phyloP scores from a whole-genome alignment of 2,888 invertebrate species.

The Pachymerium ferrugineum region DNA sequence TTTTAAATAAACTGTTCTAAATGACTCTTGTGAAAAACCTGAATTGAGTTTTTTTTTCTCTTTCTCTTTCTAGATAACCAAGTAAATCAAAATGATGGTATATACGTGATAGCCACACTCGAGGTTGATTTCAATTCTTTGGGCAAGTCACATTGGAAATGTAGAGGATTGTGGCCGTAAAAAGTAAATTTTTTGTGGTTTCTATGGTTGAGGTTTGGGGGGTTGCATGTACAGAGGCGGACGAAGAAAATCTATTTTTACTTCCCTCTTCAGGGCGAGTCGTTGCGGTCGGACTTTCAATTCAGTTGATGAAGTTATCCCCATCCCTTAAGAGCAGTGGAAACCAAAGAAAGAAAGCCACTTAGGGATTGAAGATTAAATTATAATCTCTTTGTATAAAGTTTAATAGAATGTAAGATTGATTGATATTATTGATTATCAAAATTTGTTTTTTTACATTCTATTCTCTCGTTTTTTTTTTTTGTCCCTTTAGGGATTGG shows the following conservation, averaged over 20 bases:
- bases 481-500: neutral
- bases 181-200: neutral
- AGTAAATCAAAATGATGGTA: no score
- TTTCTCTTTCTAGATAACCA: no score
- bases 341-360: neutral
- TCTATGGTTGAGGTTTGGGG: neutral
- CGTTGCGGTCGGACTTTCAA: conserved; percentile 23
- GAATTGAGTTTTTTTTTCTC: no score
- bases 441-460: no score
- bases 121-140: no score
- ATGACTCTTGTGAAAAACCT: no score
- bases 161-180: neutral
- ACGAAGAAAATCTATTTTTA: neutral
- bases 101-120: no score
- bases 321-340: neutral
- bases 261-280: neutral
- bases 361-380: neutral
- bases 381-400: neutral
- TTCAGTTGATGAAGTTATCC: conserved; percentile 13
- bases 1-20: no score
- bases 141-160: no score
- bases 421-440: conserved; percentile 2
- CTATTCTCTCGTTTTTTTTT: no score
- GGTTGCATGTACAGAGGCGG: neutral
- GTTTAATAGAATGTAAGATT: neutral